These are phyloP conservation scores for Mimumesa dahlbomi DNA, from an alignment of 2,888 invertebrate genomes.

Conservation along the genomic window DNA sequence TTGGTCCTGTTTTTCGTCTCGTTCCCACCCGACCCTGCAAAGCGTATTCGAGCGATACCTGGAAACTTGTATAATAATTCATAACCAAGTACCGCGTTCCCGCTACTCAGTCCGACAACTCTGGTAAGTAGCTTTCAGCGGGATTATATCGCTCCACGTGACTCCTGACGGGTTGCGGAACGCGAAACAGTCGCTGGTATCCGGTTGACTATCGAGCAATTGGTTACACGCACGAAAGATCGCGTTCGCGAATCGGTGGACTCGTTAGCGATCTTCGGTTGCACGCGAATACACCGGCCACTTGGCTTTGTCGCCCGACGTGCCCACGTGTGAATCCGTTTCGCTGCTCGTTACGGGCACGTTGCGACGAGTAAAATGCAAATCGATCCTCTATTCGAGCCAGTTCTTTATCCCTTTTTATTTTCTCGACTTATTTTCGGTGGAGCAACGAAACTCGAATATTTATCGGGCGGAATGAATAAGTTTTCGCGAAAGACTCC, in stretches of 20 bases:
- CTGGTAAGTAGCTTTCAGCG: slow-evolving; percentile 50
- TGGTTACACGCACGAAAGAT: slow-evolving; percentile 9
- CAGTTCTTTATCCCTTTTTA: no score
- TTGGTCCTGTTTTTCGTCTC: slow-evolving; percentile 34
- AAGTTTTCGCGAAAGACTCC: background rate
- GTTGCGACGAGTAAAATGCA: no score
- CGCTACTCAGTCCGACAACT: no score
- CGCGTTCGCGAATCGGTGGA: no score
- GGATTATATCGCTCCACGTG: slow-evolving; percentile 47
- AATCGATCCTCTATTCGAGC: no score
- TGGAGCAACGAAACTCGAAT: no score
- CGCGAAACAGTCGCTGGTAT: background rate
- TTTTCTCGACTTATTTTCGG: no score
- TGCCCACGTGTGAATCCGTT: no score
- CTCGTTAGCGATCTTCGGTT: no score
- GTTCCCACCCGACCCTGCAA: slow-evolving; percentile 27
- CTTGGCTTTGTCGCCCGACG: no score
- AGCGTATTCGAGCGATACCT: slow-evolving; percentile 37
- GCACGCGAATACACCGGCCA: no score
- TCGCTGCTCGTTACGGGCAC: no score
- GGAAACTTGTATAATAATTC: slow-evolving; percentile 47
- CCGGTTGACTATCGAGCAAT: slow-evolving; percentile 14
- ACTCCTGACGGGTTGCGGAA: slow-evolving; percentile 18
- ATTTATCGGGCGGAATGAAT: background rate
- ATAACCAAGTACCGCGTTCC: slow-evolving; percentile 45